Evolutionary conservation across 2,113 vertebrate genomes (phyloP).

Genomic region (Gambusia affinis): DNA sequence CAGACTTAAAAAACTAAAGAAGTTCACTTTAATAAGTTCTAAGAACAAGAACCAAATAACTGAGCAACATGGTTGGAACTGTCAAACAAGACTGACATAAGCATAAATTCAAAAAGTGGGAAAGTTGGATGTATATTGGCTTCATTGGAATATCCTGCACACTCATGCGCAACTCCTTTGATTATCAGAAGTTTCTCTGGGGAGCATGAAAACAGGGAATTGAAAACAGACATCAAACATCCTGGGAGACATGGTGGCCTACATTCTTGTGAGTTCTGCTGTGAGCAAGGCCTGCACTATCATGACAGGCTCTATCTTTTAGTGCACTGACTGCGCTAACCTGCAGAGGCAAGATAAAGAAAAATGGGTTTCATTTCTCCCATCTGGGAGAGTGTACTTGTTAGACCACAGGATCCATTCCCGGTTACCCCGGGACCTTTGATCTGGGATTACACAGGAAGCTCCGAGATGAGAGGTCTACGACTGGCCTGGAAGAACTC

Average conservation of each 20-base stretch:
- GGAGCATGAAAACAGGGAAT: constrained; percentile 32
- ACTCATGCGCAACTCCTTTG: constrained; percentile 20
- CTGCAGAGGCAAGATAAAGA: constrained; percentile 77
- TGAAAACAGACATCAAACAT: constrained; percentile 69
- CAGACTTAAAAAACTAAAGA: neutral
- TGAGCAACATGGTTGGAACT: neutral
- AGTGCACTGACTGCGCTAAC: constrained; percentile 61
- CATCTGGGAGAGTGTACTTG: constrained; percentile 73
- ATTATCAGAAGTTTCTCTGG: constrained; percentile 42
- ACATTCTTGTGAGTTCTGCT: constrained; percentile 54
- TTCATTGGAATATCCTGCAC: constrained; percentile 12
- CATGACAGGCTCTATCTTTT: constrained; percentile 59
- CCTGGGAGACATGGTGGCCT: constrained; percentile 13
- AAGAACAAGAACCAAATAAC: neutral
- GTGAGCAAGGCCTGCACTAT: constrained; percentile 41
- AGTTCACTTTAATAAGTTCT: neutral
- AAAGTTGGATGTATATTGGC: constrained; percentile 7
- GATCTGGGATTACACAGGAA: constrained; percentile 79
- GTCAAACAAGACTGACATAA: neutral
- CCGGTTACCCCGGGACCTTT: constrained; percentile 73
- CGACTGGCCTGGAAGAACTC: constrained; percentile 63
- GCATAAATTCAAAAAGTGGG: neutral
- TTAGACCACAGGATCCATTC: constrained; percentile 76
- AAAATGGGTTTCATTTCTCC: constrained; percentile 71
- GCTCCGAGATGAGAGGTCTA: constrained; percentile 63